These are phyloP conservation scores for Hassar affinis DNA, from an alignment of 2,113 vertebrate species.

Conservation along the genomic window DNA sequence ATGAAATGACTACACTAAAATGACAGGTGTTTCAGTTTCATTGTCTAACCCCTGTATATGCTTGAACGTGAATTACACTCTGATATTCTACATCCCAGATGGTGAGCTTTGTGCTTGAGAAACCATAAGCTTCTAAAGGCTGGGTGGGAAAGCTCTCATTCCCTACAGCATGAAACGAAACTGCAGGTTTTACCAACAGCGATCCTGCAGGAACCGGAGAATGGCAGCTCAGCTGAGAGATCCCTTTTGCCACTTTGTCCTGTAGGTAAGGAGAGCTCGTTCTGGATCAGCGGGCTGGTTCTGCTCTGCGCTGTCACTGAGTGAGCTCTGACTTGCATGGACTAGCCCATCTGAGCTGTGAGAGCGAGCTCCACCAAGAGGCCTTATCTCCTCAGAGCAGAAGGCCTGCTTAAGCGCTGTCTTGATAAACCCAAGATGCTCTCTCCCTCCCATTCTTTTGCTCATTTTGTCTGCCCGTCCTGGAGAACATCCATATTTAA, in stretches of 20 bases:
- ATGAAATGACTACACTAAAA: background rate
- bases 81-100: background rate
- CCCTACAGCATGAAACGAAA: conserved; percentile 2
- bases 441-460: background rate
- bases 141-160: conserved; percentile 14
- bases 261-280: background rate
- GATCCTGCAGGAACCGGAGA: background rate
- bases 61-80: background rate
- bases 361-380: conserved; percentile 37
- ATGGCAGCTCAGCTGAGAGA: background rate
- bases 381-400: conserved; percentile 46
- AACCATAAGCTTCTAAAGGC: conserved; percentile 14
- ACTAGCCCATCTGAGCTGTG: conserved; percentile 27
- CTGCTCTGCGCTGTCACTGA: background rate
- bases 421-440: conserved; percentile 39
- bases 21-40: background rate
- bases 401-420: conserved; percentile 43
- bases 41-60: no score
- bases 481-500: conserved; percentile 47
- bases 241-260: background rate
- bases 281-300: background rate
- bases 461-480: conserved; percentile 30
- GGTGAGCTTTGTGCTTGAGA: conserved; percentile 18
- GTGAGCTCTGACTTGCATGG: conserved; percentile 8
- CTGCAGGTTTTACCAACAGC: background rate